These are phyloP conservation scores for Polyergus mexicanus DNA, from an alignment of 1,140 invertebrate genomes.

Conservation along the genomic window DNA sequence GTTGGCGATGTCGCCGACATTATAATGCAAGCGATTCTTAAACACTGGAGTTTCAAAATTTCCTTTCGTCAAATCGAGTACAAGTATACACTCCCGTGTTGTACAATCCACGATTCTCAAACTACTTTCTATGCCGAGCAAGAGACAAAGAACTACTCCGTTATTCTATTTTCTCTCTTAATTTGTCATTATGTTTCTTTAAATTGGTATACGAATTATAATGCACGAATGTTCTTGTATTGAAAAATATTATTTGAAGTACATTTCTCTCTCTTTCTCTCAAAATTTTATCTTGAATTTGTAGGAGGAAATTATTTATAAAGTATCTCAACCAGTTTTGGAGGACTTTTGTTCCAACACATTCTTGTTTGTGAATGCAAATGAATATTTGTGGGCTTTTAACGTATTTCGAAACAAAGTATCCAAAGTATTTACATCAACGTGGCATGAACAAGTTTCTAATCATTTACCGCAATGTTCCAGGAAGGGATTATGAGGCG, in stretches of 20 bases:
- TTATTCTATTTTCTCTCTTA: background rate
- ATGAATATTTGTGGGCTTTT: background rate
- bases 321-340: background rate
- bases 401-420: background rate
- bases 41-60: conserved; percentile 30
- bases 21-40: background rate
- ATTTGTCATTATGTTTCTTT: background rate
- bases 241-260: background rate
- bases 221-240: background rate
- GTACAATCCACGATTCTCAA: conserved; percentile 22
- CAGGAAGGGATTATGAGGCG: conserved; percentile 23
- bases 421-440: background rate
- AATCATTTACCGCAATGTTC: conserved; percentile 16
- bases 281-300: background rate
- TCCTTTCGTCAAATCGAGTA: conserved; percentile 40
- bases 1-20: conserved; percentile 1
- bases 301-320: background rate
- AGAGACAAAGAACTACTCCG: background rate
- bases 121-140: conserved; percentile 49
- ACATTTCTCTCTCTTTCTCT: background rate
- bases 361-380: background rate
- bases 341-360: background rate
- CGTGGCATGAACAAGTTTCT: background rate
- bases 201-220: background rate
- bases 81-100: conserved; percentile 5